These are phyloP conservation scores for Drosophila lacertosa DNA, from an alignment of 1,140 invertebrate species.

Conservation along the genomic window DNA sequence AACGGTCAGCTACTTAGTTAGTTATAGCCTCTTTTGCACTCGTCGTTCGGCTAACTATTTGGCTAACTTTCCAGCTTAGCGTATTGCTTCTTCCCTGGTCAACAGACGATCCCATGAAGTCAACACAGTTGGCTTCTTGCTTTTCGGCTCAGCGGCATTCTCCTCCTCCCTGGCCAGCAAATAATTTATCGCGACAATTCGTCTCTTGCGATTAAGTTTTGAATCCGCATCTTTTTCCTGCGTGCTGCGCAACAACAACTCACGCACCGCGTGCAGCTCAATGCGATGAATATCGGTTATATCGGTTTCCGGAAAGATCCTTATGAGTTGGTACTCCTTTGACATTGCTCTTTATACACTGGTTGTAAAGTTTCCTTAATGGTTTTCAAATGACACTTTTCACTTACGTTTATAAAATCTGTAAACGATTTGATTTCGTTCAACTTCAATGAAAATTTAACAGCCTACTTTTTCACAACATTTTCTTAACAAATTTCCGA, in stretches of 20 bases:
- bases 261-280: conserved; percentile 16
- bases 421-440: too few species aligned
- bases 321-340: conserved; percentile 2
- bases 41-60: not conserved
- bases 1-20: conserved; percentile 5
- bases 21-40: not conserved
- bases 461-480: too few species aligned
- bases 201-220: not conserved
- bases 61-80: not conserved
- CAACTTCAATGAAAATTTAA: too few species aligned
- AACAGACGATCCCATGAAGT: not conserved
- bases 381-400: not conserved
- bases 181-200: not conserved
- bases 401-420: not conserved
- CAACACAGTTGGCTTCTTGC: not conserved
- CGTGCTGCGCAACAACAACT: conserved; percentile 4
- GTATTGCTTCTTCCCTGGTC: not conserved
- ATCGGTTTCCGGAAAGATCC: conserved; percentile 25
- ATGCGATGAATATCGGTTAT: conserved; percentile 36
- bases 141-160: not conserved
- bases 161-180: not conserved
- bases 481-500: too few species aligned
- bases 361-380: not conserved
- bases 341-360: too few species aligned
- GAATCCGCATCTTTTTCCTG: not conserved